These are phyloP conservation scores for Globia sparganii DNA, from an alignment of 2,888 invertebrate species.

Conservation along the genomic window DNA sequence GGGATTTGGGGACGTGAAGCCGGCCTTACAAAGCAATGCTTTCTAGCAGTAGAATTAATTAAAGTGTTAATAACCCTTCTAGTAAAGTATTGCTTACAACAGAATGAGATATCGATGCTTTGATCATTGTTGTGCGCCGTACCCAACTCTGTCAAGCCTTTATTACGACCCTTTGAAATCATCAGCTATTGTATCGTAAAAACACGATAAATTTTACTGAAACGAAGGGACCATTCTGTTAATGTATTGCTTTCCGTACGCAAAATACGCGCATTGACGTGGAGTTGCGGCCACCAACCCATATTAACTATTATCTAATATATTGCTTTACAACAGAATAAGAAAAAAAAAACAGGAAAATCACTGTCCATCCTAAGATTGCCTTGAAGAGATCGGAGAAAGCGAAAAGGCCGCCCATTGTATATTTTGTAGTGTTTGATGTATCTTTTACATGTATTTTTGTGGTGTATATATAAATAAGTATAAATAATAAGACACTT, in stretches of 20 bases:
- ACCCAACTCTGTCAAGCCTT: neutral
- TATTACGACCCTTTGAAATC: neutral
- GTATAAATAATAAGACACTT: too few relatives aligned
- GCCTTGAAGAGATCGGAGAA: too few relatives aligned
- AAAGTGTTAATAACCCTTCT: neutral
- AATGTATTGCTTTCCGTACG: neutral
- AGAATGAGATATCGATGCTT: neutral
- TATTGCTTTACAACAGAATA: neutral
- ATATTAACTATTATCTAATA: too few relatives aligned
- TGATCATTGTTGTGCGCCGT: neutral
- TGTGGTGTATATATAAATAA: too few relatives aligned
- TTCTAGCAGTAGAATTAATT: neutral
- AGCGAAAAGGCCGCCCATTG: too few relatives aligned
- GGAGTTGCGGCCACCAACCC: too few relatives aligned
- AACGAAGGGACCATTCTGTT: neutral
- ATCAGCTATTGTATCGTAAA: neutral
- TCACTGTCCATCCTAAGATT: too few relatives aligned
- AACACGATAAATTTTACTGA: too few relatives aligned
- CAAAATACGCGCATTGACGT: too few relatives aligned
- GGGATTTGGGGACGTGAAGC: neutral
- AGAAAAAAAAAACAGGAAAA: too few relatives aligned
- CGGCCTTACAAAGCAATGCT: neutral
- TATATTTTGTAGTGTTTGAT: too few relatives aligned
- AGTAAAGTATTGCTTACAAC: neutral
- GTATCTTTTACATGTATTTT: too few relatives aligned